Base-by-base conservation (phyloP, 2,888 invertebrate species). In the Nomada goodeniana region DNA sequence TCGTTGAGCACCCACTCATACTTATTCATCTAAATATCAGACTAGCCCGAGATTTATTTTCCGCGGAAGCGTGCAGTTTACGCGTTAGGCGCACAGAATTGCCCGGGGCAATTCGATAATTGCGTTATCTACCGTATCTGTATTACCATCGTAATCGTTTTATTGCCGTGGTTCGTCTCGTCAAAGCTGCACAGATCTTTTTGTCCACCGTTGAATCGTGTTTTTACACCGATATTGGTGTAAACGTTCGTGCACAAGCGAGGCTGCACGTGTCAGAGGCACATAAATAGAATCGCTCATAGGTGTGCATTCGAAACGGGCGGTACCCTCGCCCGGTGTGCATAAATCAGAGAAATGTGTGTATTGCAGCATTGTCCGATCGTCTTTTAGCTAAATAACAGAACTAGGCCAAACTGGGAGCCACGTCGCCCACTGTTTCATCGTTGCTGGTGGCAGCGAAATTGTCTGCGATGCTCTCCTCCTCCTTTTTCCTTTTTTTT, bases 251-350 rank as follows among this genome's bases (percentile, higher is more conserved):
- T 23, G 26, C 42, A 50, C 42, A 50, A 70, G 20, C 20, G 15
- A n/a, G 65, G 65, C 69, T 36, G 64, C 55, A 70, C 68, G 74
- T 79, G 70, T 57, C 69, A 23, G 10, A 18, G 15, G 10, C 42
- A 73, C 75, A 53, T 79, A 84, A 83, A 79, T 80, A 80, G 76
- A 64, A 76, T 36, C 26, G 60, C 36, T 23, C 13, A 44, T 67
- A n/a, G 55, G 55, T 15, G 52, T 68, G 44, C 53, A 26, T 47
- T 42, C 53, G 20, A 61, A 15, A 68, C 23, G 55, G 44, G 47
- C 60, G 60, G 20, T 67, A 64, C 23, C 15, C 61, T 53, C 61
- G 13, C 26, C 65, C 55, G 47, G 60, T 1, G 59, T 26, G 44
- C 59, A 76, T 84, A 80, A 80, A 84, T 84, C 74, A 84, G 7